Conservation (phyloP, 30 jellyfish, hydroid and myxozoan species). For the Morbakka virulenta region DNA sequence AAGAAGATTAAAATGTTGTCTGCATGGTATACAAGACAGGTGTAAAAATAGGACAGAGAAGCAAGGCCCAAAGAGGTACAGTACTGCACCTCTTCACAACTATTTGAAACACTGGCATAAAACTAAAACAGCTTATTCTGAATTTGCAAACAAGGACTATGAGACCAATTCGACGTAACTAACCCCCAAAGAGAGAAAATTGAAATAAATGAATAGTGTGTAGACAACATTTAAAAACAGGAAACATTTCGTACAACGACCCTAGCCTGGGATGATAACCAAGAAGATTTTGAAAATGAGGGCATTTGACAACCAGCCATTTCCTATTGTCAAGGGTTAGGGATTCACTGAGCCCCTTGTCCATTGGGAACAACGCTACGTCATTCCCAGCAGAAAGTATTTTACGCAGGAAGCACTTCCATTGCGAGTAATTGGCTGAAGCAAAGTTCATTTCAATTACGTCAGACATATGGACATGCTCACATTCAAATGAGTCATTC, state of each 20-base stretch:
- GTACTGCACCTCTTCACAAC: too few species aligned
- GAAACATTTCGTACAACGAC: constrained; percentile 13
- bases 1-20: too few species aligned
- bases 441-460: constrained; percentile 53
- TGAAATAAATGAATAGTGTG: constrained; percentile 34
- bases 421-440: constrained; percentile 8
- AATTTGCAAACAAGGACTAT: not conserved
- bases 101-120: constrained; percentile 43
- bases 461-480: constrained; percentile 71
- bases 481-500: constrained; percentile 56
- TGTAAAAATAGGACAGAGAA: too few species aligned
- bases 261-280: constrained; percentile 15
- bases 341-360: constrained; percentile 45
- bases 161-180: constrained; percentile 5
- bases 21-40: too few species aligned
- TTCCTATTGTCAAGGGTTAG: constrained; percentile 42
- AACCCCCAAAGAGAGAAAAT: constrained; percentile 26
- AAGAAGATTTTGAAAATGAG: constrained; percentile 37
- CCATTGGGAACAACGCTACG: constrained; percentile 51
- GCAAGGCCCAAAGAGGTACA: too few species aligned
- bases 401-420: constrained; percentile 44
- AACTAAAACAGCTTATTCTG: constrained; percentile 38
- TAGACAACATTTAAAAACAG: constrained; percentile 21
- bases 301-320: constrained; percentile 66
- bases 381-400: constrained; percentile 42